These are phyloP conservation scores for Oryctes rhinoceros DNA, from an alignment of 1,140 invertebrate genomes.

Conservation along the genomic window DNA sequence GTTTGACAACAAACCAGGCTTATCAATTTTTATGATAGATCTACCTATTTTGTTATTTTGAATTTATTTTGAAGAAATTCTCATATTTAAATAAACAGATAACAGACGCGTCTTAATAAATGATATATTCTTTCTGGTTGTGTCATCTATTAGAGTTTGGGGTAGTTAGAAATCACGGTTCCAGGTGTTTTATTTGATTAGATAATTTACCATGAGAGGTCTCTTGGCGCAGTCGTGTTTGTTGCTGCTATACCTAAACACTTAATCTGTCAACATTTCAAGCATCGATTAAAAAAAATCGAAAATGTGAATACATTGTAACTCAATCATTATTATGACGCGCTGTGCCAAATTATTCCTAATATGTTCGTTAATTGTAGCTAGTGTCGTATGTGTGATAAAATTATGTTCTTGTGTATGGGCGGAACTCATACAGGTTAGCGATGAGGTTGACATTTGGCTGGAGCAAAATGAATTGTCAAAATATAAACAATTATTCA, in stretches of 20 bases:
- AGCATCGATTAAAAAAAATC: constrained; percentile 18
- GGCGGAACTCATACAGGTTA: constrained; percentile 59
- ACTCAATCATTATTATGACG: constrained; percentile 47
- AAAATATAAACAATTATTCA: constrained; percentile 73
- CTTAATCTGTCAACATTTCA: constrained; percentile 7
- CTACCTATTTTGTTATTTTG: too few species aligned
- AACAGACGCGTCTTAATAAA: too few species aligned
- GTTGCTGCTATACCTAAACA: background rate
- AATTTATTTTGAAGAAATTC: too few species aligned
- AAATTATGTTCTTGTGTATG: constrained; percentile 47
- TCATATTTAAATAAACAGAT: too few species aligned
- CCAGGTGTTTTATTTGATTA: too few species aligned
- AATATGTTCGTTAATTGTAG: constrained; percentile 52
- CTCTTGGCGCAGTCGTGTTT: background rate
- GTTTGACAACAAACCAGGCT: too few species aligned
- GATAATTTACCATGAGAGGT: background rate
- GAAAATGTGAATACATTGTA: constrained; percentile 34
- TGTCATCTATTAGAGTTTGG: too few species aligned
- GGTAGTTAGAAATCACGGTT: too few species aligned
- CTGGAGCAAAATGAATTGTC: constrained; percentile 73
- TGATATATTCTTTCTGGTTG: too few species aligned
- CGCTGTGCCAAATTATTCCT: constrained; percentile 57
- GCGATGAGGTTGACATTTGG: constrained; percentile 74
- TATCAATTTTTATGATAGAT: too few species aligned
- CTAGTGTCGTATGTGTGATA: constrained; percentile 49